A percentile compares a stretch with the other conserved stretches of the same genome.
These are phyloP conservation scores for Zoanthus sociatus DNA, from an alignment of 92 coral and sea anemone genomes.

Conservation along the genomic window DNA sequence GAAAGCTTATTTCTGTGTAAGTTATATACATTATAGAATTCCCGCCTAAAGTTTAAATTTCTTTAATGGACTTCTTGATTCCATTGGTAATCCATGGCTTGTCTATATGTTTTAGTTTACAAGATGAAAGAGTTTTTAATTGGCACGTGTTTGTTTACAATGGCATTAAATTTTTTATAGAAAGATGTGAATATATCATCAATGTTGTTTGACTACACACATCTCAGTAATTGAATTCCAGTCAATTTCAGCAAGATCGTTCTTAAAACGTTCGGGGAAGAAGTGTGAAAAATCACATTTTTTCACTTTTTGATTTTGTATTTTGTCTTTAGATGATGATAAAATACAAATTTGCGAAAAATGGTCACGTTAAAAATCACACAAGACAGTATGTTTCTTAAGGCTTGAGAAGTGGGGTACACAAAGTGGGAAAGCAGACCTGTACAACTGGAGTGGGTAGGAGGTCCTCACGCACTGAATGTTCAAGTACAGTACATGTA, in stretches of 20 bases:
- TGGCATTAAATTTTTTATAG: conserved; percentile 34
- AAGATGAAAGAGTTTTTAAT: background rate
- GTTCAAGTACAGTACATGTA: too few species aligned
- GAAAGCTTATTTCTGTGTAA: background rate
- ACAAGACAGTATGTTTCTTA: too few species aligned
- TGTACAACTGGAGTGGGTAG: too few species aligned
- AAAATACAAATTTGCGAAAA: background rate
- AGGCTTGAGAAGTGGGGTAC: too few species aligned
- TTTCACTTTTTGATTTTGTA: background rate
- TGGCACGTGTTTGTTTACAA: conserved; percentile 53
- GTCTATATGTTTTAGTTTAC: background rate
- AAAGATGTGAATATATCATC: background rate
- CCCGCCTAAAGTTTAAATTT: background rate
- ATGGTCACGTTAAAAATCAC: too few species aligned
- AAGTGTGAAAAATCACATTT: conserved; percentile 17
- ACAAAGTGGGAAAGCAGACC: too few species aligned
- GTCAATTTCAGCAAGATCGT: background rate
- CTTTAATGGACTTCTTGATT: background rate
- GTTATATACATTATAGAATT: background rate
- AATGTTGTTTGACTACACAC: too few species aligned
- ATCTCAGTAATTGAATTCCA: conserved; percentile 5
- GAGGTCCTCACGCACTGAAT: too few species aligned
- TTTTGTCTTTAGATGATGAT: background rate
- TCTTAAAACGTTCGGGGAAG: background rate
- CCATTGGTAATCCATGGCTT: conserved; percentile 9